Percentiles rank a stretch among this genome's conserved stretches.
These are phyloP conservation scores for Nothocercus julius DNA, from an alignment of 2,113 vertebrate genomes.

Conservation along the genomic window DNA sequence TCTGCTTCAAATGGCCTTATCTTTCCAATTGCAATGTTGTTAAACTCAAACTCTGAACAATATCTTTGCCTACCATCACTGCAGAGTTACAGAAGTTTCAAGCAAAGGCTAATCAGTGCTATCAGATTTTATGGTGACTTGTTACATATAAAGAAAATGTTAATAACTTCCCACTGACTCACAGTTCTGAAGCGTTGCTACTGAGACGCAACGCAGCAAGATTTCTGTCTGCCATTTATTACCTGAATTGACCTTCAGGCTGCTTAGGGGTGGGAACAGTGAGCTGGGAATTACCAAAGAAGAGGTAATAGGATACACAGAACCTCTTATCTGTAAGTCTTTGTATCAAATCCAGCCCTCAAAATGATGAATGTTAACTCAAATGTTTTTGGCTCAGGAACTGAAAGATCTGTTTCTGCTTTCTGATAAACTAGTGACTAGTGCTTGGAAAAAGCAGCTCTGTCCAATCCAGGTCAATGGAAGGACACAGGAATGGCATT, in stretches of 20 bases:
- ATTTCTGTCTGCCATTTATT: conserved; percentile 24
- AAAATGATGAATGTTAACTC: not conserved
- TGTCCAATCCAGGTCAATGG: not conserved
- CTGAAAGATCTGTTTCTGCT: conserved; percentile 9
- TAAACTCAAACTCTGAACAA: not conserved
- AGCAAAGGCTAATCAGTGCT: not conserved
- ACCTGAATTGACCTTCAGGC: conserved; percentile 37
- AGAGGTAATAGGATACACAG: conserved; percentile 4
- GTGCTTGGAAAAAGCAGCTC: not conserved
- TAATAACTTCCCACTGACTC: not conserved
- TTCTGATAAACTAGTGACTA: conserved; percentile 28
- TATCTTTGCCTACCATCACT: not conserved
- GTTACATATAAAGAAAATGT: not conserved
- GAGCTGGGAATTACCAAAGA: conserved; percentile 9
- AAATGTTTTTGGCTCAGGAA: conserved; percentile 5
- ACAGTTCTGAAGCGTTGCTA: not conserved
- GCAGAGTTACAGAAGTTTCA: not conserved
- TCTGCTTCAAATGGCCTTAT: not conserved
- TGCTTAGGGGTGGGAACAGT: conserved; percentile 40
- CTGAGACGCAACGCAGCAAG: not conserved
- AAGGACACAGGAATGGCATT: not conserved
- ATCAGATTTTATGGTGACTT: not conserved
- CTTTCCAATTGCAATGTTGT: not conserved
- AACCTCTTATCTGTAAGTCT: conserved; percentile 11
- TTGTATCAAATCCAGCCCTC: not conserved